A percentile compares a stretch with the other conserved stretches of the same genome.
phyloP scores from a whole-genome alignment of 2,113 vertebrate species.

The Piprites chloris region DNA sequence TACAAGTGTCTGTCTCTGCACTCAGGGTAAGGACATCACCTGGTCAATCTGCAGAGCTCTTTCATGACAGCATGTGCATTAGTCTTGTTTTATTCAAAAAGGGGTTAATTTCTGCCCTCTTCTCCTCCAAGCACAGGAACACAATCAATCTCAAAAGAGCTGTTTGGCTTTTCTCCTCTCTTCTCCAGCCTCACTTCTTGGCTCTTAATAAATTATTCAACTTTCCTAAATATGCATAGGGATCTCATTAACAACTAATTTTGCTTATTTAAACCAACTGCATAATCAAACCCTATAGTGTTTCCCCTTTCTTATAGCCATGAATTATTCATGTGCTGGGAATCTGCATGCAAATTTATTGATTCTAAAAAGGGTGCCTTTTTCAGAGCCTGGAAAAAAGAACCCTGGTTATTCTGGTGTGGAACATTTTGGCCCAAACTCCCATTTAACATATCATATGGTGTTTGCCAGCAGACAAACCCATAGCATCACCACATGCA shows the following conservation, averaged over 20 bases:
- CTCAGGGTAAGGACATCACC: background rate
- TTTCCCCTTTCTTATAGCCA: conserved; percentile 9
- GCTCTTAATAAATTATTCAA: conserved; percentile 64
- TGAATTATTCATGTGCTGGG: conserved; percentile 60
- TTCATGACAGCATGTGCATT: background rate
- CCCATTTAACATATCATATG: background rate
- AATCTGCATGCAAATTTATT: conserved; percentile 51
- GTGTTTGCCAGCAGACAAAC: background rate
- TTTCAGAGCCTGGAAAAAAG: background rate
- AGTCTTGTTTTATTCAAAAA: background rate
- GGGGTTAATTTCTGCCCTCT: conserved; percentile 21
- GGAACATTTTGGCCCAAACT: background rate
- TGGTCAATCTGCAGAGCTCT: background rate
- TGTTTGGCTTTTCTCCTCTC: conserved; percentile 8
- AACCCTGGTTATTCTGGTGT: background rate
- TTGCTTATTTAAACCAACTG: conserved; percentile 71
- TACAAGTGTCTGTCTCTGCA: background rate
- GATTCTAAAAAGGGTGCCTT: conserved; percentile 23
- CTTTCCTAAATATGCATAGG: conserved; percentile 67
- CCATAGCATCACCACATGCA: background rate
- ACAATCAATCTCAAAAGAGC: conserved; percentile 9
- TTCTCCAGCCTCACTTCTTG: conserved; percentile 21
- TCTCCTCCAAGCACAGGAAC: background rate
- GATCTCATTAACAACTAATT: conserved; percentile 71
- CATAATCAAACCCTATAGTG: conserved; percentile 62